A percentile compares a stretch with the other conserved stretches of the same genome.
phyloP scores from a whole-genome alignment of 1,140 invertebrate species.

The Sinella curviseta region DNA sequence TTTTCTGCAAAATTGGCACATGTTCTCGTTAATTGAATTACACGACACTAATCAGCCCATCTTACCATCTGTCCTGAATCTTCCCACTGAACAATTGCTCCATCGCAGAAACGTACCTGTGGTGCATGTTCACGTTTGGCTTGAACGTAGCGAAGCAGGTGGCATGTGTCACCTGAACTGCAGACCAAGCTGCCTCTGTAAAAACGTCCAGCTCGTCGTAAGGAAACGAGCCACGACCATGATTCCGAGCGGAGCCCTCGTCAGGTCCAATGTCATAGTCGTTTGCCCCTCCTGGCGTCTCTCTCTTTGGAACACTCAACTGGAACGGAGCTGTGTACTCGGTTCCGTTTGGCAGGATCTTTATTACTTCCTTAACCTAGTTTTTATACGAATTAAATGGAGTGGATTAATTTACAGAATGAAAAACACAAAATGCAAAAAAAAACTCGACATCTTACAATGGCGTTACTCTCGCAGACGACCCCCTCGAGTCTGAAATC shows the following conservation, averaged over 20 bases:
- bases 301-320: background rate
- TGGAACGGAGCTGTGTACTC: background rate
- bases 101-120: slow-evolving; percentile 35
- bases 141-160: slow-evolving; percentile 40
- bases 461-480: slow-evolving; percentile 28
- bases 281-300: background rate
- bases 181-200: slow-evolving; percentile 37
- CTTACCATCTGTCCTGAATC: slow-evolving; percentile 31
- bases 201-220: slow-evolving; percentile 37
- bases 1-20: background rate
- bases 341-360: background rate
- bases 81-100: slow-evolving; percentile 34
- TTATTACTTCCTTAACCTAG: slow-evolving; percentile 24
- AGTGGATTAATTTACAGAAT: background rate
- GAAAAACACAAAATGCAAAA: background rate
- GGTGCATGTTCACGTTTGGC: slow-evolving; percentile 42
- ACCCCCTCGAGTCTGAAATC: slow-evolving; percentile 37
- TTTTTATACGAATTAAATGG: background rate
- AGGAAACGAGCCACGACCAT: slow-evolving; percentile 1
- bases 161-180: slow-evolving; percentile 38
- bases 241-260: no score
- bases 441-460: slow-evolving; percentile 4
- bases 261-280: background rate
- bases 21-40: background rate
- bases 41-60: background rate